Evolutionary conservation across 2,888 invertebrate genomes (phyloP), one percentile per base, ranked within the genome.

Genomic region (Hemaris fuciformis): DNA sequence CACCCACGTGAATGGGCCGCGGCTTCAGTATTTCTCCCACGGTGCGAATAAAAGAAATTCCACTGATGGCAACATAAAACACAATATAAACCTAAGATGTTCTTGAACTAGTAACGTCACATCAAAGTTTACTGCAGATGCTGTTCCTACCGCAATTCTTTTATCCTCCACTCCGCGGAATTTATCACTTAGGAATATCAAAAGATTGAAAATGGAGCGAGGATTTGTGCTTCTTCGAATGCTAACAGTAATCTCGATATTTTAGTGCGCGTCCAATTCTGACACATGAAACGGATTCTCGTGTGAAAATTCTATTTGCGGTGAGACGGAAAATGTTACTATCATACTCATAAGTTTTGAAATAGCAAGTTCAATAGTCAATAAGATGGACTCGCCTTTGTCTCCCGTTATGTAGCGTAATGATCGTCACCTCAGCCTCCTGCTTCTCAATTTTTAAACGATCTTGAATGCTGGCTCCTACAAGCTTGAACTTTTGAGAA

Each of bases 111-210:
- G 53, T 31, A 48, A 25, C 23, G 15, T 23, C 27, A 27, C 25
- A 53, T 53, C 27, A 53, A 31, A 18, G 53, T 53, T 27, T 18
- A 53, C 10, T 31, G 22, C 45, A 23, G 23, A 45, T 45, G 45
- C 3, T 8, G 53, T 53, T 53, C 31, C 8, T 15, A 31, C 53
- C 53, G 53, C 27, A 31, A 43, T 20, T 43, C 25, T 53, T 53
- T 31, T 10, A 10, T 31, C 23, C 20, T 43, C 45, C 10, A 15
- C 20, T 43, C 45, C 10, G 15, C 18, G 27, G 3, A 27, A 53
- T 53, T 53, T 53, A 53, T 53, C 53, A 31, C 53, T 53, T 31
- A n/a, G 15, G 18, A 53, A 53, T 53, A 53, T 53, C 53, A 53
- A 53, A 53, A 31, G 53, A 53, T 27, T 53, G 27, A 27, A 27